Base-by-base conservation (phyloP, 2,797 vertebrate species). In the Borostomias antarcticus region DNA sequence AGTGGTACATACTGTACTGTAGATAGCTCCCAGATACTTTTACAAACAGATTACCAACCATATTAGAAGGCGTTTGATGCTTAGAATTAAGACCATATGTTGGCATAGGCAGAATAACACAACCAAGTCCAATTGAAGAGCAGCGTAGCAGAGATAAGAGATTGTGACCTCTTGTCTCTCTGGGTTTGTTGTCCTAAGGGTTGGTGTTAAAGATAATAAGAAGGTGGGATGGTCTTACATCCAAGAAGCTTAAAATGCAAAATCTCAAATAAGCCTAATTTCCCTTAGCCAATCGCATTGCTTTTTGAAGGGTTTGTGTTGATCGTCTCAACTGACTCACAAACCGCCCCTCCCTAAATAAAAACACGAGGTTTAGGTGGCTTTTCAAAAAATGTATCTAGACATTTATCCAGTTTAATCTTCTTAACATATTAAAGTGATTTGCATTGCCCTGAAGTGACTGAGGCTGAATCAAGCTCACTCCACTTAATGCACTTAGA, bases 351-450 rank as follows among this genome's bases (percentile, higher is more conserved):
- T 88, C 89, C 88, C 89, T 85, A 80, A 92, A 92, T 86, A 88
- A 93, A 93, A 92, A 93, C 88, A 93, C 88, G 83, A 91, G 92
- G 91, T 92, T 94, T 94, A 92, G 79, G 87, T 93, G 87, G 89
- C 87, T 92, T 92, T 92, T 89, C 82, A 89, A 88, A 93, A 78
- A 90, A 92, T 90, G 78, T 91, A 94, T 93, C 91, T 92, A 89
- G 93, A 94, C 92, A 93, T 91, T 93, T 92, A 94, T 94, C 92
- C 93, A 93, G 88, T 92, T 89, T 94, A 94, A 94, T 94, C 93
- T 92, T 89, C 92, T 94, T 93, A 94, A 91, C 91, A 94, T 93
- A 93, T 94, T 94, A 94, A 91, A 92, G 87, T 92, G 92, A 94
- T 94, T 93, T 92, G 88, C 88, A 90, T 91, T 91, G 89, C 91